A percentile compares a stretch with the other conserved stretches of the same genome.
phyloP scores from a whole-genome alignment of 2,797 vertebrate species.

The Chelonia mydas region DNA sequence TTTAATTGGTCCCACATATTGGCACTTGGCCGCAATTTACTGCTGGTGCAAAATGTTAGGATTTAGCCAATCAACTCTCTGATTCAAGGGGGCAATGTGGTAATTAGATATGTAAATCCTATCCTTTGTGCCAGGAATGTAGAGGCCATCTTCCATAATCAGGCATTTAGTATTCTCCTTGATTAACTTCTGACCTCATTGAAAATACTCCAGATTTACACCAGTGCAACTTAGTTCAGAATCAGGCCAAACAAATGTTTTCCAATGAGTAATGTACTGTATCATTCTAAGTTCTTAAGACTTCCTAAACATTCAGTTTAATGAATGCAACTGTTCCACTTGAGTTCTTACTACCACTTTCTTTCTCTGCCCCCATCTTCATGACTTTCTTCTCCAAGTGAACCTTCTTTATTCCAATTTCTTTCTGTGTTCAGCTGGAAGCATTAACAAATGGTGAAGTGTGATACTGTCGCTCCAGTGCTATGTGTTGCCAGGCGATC shows the following conservation, averaged over 20 bases:
- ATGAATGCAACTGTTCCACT: constrained; percentile 28
- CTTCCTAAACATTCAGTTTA: constrained; percentile 41
- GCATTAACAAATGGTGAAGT: constrained; percentile 78
- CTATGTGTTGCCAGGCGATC: constrained; percentile 82
- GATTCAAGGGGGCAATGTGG: constrained; percentile 72
- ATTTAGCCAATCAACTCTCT: constrained; percentile 65
- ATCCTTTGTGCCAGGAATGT: constrained; percentile 67
- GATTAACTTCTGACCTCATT: constrained; percentile 68
- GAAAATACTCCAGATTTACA: constrained; percentile 66
- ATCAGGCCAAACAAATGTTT: constrained; percentile 72
- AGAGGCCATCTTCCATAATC: constrained; percentile 64
- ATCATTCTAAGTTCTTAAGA: constrained; percentile 49
- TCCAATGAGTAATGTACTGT: constrained; percentile 48
- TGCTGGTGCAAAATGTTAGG: constrained; percentile 35
- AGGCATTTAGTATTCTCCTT: constrained; percentile 67
- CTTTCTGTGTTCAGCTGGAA: constrained; percentile 74
- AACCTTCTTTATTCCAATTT: constrained; percentile 72
- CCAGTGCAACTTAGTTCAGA: constrained; percentile 54
- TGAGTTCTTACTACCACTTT: constrained; percentile 44
- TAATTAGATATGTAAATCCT: constrained; percentile 68
- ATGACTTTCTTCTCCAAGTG: constrained; percentile 65
- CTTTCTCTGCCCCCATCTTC: constrained; percentile 39
- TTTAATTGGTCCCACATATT: constrained; percentile 54
- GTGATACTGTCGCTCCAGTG: constrained; percentile 75
- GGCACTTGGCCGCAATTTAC: constrained; percentile 45